Evolutionary conservation across 2,113 vertebrate species (phyloP).

Genomic region (Struthidea cinerea): DNA sequence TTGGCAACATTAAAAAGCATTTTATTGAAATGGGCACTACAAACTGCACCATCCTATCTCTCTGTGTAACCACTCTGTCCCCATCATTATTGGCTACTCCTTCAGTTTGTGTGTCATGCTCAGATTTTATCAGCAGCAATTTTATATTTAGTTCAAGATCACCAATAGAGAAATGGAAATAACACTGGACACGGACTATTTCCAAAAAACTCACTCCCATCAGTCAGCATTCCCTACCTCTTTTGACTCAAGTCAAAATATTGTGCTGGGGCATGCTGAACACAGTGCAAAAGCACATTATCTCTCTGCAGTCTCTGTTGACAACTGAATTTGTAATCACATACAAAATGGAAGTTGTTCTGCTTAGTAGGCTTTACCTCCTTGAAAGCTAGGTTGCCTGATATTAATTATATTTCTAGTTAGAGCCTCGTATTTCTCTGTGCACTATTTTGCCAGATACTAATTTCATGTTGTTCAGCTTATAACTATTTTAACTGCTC

Average conservation of each 20-base stretch:
- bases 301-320: not conserved
- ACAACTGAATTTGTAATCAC: not conserved
- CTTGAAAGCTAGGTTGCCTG: not conserved
- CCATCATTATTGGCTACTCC: not conserved
- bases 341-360: not conserved
- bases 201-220: not conserved
- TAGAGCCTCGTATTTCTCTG: not conserved
- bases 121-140: constrained; percentile 8
- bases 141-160: constrained; percentile 27
- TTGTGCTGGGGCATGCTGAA: not conserved
- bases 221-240: not conserved
- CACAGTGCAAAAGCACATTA: not conserved
- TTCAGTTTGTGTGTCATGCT: not conserved
- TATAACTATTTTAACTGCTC: not conserved
- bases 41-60: not conserved
- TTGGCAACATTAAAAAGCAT: not conserved
- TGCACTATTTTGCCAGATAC: not conserved
- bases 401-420: not conserved
- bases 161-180: not conserved
- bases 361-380: not conserved
- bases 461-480: not conserved
- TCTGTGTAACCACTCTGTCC: not conserved
- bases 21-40: not conserved
- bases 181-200: not conserved
- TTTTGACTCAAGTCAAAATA: not conserved